A percentile compares a stretch with the other conserved stretches of the same genome.
phyloP scores from a whole-genome alignment of 2,888 invertebrate genomes.

The Hyles lineata region DNA sequence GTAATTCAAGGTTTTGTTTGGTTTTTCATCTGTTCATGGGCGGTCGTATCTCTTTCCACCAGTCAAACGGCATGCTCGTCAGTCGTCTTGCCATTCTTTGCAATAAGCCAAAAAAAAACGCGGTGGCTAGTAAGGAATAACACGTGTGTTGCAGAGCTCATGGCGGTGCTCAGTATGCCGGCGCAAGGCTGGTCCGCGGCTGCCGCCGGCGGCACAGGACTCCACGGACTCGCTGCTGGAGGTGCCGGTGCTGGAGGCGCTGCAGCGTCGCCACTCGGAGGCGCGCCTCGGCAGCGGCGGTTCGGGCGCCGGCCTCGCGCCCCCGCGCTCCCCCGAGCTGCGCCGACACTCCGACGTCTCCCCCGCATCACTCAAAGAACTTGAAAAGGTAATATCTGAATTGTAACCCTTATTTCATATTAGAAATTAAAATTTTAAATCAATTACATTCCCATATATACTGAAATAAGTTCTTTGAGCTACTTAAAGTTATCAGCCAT shows the following conservation, averaged over 20 bases:
- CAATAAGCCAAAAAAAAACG: too few relatives aligned
- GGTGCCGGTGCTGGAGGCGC: conserved; percentile 90
- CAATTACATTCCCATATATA: too few relatives aligned
- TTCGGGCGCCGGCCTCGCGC: conserved; percentile 88
- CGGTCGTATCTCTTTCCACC: too few relatives aligned
- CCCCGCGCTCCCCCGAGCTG: conserved; percentile 92
- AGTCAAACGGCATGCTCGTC: too few relatives aligned
- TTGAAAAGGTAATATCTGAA: conserved; percentile 90
- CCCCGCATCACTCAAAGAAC: conserved; percentile 93
- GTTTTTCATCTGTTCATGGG: too few relatives aligned
- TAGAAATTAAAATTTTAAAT: too few relatives aligned
- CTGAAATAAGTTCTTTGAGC: too few relatives aligned
- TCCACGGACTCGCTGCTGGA: conserved; percentile 94
- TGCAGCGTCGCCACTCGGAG: conserved; percentile 93
- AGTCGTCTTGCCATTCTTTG: too few relatives aligned
- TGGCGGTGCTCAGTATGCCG: conserved; percentile 97
- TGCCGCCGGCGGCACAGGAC: conserved; percentile 90
- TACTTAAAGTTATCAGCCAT: too few relatives aligned
- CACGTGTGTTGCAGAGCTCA: conserved; percentile 82
- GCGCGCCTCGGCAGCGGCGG: conserved; percentile 82
- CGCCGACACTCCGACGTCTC: conserved; percentile 94
- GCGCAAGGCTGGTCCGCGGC: conserved; percentile 91
- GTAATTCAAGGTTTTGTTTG: too few relatives aligned
- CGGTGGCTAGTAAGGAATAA: neutral
- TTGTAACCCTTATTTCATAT: neutral